Evolutionary conservation across 2,113 vertebrate species (phyloP), one percentile per base, ranked within the genome.

Genomic region (Gobio gobio): DNA sequence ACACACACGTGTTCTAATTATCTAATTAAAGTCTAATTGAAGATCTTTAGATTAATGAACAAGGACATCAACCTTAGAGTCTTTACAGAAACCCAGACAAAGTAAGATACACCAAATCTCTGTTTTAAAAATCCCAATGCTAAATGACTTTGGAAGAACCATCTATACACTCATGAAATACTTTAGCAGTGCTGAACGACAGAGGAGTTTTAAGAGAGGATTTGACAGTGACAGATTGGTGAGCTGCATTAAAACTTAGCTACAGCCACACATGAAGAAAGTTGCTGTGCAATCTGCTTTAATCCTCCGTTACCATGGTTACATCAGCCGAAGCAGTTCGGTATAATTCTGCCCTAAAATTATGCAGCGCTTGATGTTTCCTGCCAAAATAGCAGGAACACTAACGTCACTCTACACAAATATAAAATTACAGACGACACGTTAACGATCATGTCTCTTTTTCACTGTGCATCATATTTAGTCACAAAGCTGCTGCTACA

Each of bases 271-370:
- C 85, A 86, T 83, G 83, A 89, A 85, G 77, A 89, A 89, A 88
- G 89, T 87, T 88, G 85, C 77, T 54, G 74, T 51, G 43, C 76
- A 80, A 87, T 68, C 76, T 79, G 73, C 88, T 89, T 88, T 88
- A 90, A 90, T 89, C 85, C 88, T 88, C 45, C 22, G 88, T 90
- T 90, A 84, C 89, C 89, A 89, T 90, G 86, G 89, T 89, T 83
- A 89, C 89, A 87, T 76, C 85, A 85, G 83, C 83, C 43, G 24
- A 77, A 83, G 82, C 85, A 83, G 84, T 82, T 82, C 63, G 56
- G 79, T 88, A 88, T 85, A 68, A 90, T 83, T 81, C 86, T 86
- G 84, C 36, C 72, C 56, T 83, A 85, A 86, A 88, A 86, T 87
- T 85, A 87, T 89, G 88, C 80, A 84, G 83, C 10, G 82, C 73